Base-by-base conservation (phyloP, 1,140 invertebrate species). In the Trypoxylus dichotomus region DNA sequence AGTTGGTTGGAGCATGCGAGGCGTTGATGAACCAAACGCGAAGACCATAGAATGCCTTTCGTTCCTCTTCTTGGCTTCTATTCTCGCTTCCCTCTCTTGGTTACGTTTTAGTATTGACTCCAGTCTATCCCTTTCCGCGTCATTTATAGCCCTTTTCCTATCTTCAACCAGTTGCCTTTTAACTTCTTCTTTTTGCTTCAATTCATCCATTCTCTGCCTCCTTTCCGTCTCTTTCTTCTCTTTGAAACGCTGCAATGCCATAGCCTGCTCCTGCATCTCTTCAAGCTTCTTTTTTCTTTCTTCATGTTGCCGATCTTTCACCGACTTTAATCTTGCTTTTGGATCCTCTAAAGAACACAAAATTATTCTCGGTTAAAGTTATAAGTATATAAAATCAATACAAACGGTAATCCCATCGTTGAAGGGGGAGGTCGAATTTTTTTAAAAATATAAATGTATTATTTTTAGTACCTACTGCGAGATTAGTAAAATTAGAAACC, bases 21-120 rank as follows among this genome's bases (percentile, higher is more conserved):
- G 94, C 71, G 94, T 96, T 76, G 94, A 96, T 83, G 94, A 96
- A 54, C 95, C 95, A 87, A 96, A 96, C 42, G 95, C 95, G 88
- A 96, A 96, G 24, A 92, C 91, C 79, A 90, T 89, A 47, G 88
- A 91, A 86, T 90, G 91, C 79, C 91, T 88, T 83, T 94, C 92
- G 85, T 92, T 92, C 83, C 89, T 90, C 82, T 88, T 89, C 84
- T 92, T 93, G 42, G 91, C 90, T 86, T 96, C 94, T 81, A 96
- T 88, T 79, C 94, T 90, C 63, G 94, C 93, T 82, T 95, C 94
- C 78, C 94, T 89, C 85, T 96, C 95, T 88, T 92, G 91, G 86
- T 95, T 95, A 85, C 95, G 93, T 81, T 93, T 91, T 71, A 96
- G 84, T 77, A 96, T 94, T 60, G 94, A 94, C 86, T 96, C 94